A percentile compares a stretch with the other conserved stretches of the same genome.
Evolutionary conservation across 2,113 vertebrate species (phyloP).

Genomic region (Natator depressus): DNA sequence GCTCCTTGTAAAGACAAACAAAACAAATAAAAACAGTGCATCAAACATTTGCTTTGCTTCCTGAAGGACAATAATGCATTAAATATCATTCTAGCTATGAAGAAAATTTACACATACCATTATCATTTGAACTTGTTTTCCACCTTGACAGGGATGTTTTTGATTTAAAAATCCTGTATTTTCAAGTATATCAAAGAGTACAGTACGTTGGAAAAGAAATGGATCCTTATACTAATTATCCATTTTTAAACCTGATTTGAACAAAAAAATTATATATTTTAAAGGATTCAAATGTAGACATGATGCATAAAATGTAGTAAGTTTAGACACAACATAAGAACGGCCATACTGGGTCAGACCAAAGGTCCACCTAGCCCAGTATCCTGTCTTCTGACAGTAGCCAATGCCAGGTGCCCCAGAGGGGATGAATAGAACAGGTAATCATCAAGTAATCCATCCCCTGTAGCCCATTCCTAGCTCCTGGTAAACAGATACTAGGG

Average conservation of each 20-base stretch:
- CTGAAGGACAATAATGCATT: neutral
- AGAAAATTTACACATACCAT: neutral
- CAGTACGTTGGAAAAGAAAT: neutral
- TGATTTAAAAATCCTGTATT: neutral
- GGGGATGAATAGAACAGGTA: too few relatives aligned
- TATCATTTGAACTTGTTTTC: neutral
- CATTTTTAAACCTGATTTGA: neutral
- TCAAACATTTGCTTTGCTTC: neutral
- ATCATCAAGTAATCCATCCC: too few relatives aligned
- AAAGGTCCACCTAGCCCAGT: too few relatives aligned
- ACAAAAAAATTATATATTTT: neutral
- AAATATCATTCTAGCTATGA: neutral
- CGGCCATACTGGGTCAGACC: too few relatives aligned
- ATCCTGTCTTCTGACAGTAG: too few relatives aligned
- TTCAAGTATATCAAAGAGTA: neutral
- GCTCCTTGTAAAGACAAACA: neutral
- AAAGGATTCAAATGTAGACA: fast-evolving
- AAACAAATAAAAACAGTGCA: neutral
- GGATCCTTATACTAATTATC: neutral
- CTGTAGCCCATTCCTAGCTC: too few relatives aligned
- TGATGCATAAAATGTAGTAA: neutral
- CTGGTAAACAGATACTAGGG: too few relatives aligned
- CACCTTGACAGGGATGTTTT: neutral
- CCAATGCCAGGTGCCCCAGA: too few relatives aligned
- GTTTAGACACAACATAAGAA: neutral